These are phyloP conservation scores for Anaspis maculata DNA, from an alignment of 2,888 invertebrate genomes.

Conservation along the genomic window DNA sequence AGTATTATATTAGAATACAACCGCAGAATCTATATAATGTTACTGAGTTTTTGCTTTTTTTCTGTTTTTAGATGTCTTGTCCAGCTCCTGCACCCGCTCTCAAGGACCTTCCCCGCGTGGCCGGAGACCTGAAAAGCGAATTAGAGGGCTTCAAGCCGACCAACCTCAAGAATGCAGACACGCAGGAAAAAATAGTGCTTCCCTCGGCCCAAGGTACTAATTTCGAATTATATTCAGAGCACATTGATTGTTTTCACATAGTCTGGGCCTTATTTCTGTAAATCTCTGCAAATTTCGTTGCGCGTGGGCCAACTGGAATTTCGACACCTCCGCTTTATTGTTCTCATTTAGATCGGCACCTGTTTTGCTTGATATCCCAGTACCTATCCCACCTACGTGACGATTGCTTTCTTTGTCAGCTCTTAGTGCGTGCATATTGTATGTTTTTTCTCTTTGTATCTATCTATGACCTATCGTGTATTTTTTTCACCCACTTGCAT, in stretches of 20 bases:
- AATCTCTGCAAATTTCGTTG: slow-evolving; percentile 2
- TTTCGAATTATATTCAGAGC: background rate
- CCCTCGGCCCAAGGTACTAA: slow-evolving; percentile 87
- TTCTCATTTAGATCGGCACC: no score
- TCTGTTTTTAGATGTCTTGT: slow-evolving; percentile 38
- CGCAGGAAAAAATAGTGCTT: slow-evolving; percentile 84
- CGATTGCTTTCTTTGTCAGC: no score
- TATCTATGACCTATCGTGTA: no score
- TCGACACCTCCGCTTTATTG: no score
- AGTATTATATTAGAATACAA: no score
- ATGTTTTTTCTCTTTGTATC: background rate
- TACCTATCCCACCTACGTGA: no score
- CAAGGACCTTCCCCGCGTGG: slow-evolving; percentile 87
- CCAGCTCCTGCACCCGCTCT: slow-evolving; percentile 53
- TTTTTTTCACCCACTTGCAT: slow-evolving; percentile 8
- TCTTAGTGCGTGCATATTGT: no score
- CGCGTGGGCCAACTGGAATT: no score
- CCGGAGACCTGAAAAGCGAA: slow-evolving; percentile 80
- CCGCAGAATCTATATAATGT: no score
- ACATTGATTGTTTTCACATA: background rate
- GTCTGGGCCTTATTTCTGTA: no score
- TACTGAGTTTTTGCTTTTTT: background rate
- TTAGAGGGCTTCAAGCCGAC: slow-evolving; percentile 85
- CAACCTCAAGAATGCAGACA: slow-evolving; percentile 80
- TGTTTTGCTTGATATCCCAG: no score